Evolutionary conservation across 2,113 vertebrate species (phyloP).

Genomic region (Rutilus rutilus): DNA sequence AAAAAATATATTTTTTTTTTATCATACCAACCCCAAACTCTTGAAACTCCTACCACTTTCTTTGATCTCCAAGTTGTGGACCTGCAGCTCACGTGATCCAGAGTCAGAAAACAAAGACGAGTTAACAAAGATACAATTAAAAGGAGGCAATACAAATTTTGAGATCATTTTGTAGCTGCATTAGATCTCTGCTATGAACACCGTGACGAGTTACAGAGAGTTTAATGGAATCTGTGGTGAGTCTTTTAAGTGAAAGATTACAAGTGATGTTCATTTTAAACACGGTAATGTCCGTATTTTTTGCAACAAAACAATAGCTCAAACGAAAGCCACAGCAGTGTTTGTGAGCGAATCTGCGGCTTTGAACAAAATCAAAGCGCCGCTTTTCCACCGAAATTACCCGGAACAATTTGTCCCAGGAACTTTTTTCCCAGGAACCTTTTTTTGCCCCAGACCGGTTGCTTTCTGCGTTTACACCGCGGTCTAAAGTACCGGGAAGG

Average conservation of each 20-base stretch:
- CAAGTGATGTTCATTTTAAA: constrained; percentile 42
- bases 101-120: neutral
- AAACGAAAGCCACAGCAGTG: too few relatives aligned
- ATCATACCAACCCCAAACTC: neutral
- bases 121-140: neutral
- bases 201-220: constrained; percentile 52
- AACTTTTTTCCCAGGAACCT: too few relatives aligned
- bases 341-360: too few relatives aligned
- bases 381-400: too few relatives aligned
- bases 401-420: too few relatives aligned
- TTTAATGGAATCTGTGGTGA: constrained; percentile 69
- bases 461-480: too few relatives aligned
- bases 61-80: neutral
- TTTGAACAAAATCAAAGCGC: too few relatives aligned
- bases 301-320: too few relatives aligned
- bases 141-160: neutral
- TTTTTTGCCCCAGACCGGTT: too few relatives aligned
- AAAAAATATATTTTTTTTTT: too few relatives aligned
- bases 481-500: too few relatives aligned
- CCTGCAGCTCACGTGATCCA: neutral
- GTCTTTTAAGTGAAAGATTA: constrained; percentile 70
- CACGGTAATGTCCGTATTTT: too few relatives aligned
- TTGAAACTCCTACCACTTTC: neutral
- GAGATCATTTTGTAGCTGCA: constrained; percentile 21
- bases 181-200: constrained; percentile 33